Conservation (phyloP, 2,113 vertebrate species). For the Gopherus evgoodei region DNA sequence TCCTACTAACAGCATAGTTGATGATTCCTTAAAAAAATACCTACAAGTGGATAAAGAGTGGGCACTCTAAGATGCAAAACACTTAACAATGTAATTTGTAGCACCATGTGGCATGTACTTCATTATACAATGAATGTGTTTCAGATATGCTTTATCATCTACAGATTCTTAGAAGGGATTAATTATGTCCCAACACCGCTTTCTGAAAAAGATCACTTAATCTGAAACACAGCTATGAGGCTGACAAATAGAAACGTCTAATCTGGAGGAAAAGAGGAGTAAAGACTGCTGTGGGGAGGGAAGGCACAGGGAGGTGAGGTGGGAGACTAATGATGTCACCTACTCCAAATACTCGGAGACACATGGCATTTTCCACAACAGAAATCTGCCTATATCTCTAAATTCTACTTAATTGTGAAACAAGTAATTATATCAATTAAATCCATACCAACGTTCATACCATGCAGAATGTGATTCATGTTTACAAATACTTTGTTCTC, state of each 20-base stretch:
- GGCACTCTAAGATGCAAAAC: neutral
- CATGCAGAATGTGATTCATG: neutral
- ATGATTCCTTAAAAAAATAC: neutral
- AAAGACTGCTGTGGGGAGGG: neutral
- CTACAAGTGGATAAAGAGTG: neutral
- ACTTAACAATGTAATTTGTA: neutral
- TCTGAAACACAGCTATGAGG: neutral
- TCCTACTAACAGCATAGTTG: neutral
- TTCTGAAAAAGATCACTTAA: neutral
- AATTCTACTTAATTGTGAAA: neutral
- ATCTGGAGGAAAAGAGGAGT: neutral
- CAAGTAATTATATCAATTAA: neutral
- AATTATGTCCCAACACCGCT: neutral
- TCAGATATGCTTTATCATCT: neutral
- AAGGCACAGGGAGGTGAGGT: neutral
- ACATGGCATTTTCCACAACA: neutral
- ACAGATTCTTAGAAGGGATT: neutral
- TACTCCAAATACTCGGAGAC: neutral
- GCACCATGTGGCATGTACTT: neutral
- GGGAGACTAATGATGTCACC: neutral
- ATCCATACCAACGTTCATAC: neutral
- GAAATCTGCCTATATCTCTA: neutral
- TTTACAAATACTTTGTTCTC: neutral
- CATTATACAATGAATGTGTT: neutral
- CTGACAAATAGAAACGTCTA: neutral